Evolutionary conservation across 1,140 invertebrate genomes (phyloP), one percentile per base, ranked within the genome.

Genomic region (Papilio dardanus): DNA sequence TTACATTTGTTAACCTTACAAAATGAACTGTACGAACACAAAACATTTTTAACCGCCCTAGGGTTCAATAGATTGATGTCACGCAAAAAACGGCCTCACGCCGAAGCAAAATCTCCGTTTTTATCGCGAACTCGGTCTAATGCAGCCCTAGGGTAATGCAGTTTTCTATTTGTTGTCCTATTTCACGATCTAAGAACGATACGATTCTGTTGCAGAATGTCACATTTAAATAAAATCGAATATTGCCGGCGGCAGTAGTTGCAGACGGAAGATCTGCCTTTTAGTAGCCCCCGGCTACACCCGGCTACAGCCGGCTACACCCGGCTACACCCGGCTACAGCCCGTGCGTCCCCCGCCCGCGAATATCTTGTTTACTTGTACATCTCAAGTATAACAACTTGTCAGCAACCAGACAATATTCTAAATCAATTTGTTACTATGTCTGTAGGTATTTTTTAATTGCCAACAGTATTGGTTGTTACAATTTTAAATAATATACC

Each of bases 191-290:
- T 62, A 21, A 62, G 30, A 62, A 14, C 21, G 54, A 62, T 14
- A 21, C 24, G 54, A 62, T 30, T 62, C 54, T 28, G 30, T 14
- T 30, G 24, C 24, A 30, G 54, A 62, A 30, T 28, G 24, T 62
- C 10, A 62, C 21, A 62, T 62, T 62, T 28, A 62, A 62, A 62
- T 62, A 62, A 62, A 28, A 54, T 62, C 3, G 54, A 62, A 14
- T 5, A 28, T 62, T 19, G 54, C 54, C 54, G 24, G 10, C 24
- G 54, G 54, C 54, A 62, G 54, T 30, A 28, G 54, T 10, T 62
- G 24, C 42, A 46, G 42, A 19, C 42, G 28, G 8, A 54, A 62
- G 54, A 10, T 28, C 10, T 14, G 10, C 5, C 24, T 62, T 3
- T 8, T 3, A 28, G 24, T 14, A 62, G 54, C 54, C 54, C 10